A percentile compares a stretch with the other conserved stretches of the same genome.
Conservation (phyloP, 1,140 invertebrate genomes). For the Lordiphosa clarofinis region DNA sequence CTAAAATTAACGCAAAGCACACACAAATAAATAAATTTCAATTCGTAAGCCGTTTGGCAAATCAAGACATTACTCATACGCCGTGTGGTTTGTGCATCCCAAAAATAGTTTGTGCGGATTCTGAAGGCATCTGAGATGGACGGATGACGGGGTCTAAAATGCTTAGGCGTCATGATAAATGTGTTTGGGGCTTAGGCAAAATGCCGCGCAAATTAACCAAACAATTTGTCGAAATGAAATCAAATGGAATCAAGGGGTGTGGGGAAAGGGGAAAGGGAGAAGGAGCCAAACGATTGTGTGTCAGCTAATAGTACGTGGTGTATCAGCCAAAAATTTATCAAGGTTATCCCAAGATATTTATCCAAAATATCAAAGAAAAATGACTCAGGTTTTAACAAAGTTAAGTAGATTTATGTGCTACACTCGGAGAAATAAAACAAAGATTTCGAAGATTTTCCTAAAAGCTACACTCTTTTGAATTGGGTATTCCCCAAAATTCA, state of each 20-base stretch:
- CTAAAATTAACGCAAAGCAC: constrained; percentile 49
- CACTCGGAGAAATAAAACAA: too few relatives aligned
- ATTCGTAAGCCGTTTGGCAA: constrained; percentile 66
- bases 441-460: too few relatives aligned
- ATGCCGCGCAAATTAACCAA: constrained; percentile 64
- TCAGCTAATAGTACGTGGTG: too few relatives aligned
- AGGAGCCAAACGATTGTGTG: background rate
- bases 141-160: constrained; percentile 35
- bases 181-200: constrained; percentile 51
- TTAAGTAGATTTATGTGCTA: too few relatives aligned
- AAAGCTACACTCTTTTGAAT: too few relatives aligned
- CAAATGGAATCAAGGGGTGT: constrained; percentile 8
- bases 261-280: too few relatives aligned
- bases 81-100: constrained; percentile 33
- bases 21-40: constrained; percentile 63
- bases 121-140: constrained; percentile 21
- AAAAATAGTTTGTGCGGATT: constrained; percentile 49
- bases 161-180: constrained; percentile 56
- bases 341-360: background rate
- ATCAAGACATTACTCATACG: constrained; percentile 75
- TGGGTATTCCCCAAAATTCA: too few relatives aligned
- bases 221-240: constrained; percentile 59
- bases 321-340: background rate
- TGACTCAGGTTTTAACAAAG: too few relatives aligned
- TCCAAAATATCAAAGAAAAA: too few relatives aligned